These are phyloP conservation scores for Chrysogorgia sp. DNA, from an alignment of 92 coral and sea anemone species.

Conservation along the genomic window DNA sequence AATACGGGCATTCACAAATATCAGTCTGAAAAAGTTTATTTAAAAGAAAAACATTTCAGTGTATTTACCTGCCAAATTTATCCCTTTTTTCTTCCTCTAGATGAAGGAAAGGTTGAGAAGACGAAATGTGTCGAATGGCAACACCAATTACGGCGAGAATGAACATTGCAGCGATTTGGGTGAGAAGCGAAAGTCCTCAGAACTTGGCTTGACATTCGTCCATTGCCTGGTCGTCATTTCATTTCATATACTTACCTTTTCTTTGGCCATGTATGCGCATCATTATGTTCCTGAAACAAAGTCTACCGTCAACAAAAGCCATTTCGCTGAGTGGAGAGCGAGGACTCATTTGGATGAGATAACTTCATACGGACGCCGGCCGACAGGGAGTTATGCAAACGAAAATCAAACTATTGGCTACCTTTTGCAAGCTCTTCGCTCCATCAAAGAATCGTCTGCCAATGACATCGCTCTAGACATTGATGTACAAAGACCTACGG, in stretches of 20 bases:
- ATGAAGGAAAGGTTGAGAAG: slow-evolving; percentile 2
- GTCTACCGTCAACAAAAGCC: slow-evolving; percentile 56
- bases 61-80: neutral
- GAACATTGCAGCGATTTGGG: neutral
- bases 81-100: neutral
- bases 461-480: slow-evolving; percentile 75
- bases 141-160: neutral
- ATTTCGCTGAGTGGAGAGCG: slow-evolving; percentile 91
- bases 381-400: slow-evolving; percentile 93
- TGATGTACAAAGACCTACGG: slow-evolving; percentile 85
- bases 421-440: slow-evolving; percentile 61
- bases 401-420: slow-evolving; percentile 88
- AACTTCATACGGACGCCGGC: slow-evolving; percentile 83
- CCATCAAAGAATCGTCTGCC: slow-evolving; percentile 62
- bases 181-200: neutral
- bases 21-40: too few relatives aligned
- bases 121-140: neutral
- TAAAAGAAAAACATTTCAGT: too few relatives aligned
- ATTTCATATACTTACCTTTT: slow-evolving; percentile 54
- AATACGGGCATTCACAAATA: too few relatives aligned
- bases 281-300: slow-evolving; percentile 74
- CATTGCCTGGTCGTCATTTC: slow-evolving; percentile 53
- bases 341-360: slow-evolving; percentile 75
- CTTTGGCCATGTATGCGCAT: slow-evolving; percentile 56
- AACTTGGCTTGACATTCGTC: slow-evolving; percentile 12